Base-by-base conservation (phyloP, 2,888 invertebrate species). In the Acleris holmiana region DNA sequence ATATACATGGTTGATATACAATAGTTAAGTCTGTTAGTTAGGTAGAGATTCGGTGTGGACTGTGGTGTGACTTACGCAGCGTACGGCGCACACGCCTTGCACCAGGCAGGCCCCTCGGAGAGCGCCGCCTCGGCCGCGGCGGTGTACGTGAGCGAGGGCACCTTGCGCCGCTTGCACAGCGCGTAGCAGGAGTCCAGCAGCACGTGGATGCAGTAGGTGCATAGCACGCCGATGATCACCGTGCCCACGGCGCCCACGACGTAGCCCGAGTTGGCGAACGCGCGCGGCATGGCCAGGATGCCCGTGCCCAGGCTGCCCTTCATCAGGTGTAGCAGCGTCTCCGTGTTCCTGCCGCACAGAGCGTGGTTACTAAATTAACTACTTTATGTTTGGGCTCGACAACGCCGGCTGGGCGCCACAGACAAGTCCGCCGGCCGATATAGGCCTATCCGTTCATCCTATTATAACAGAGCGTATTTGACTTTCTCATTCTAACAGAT, bases 221-320 rank as follows among this genome's bases (percentile, higher is more conserved):
- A 98, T 41, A 99, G 94, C 23, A 96, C 84, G 0, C 98, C 99
- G 72, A 99, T 97, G 4, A 97, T 76, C 13, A 97, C 84, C 0
- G 99, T 96, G 7, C 97, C 97, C 19, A 97, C 88, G 1, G 95
- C 81, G 10, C 99, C 99, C 4, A 98, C 94, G 64, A 95, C 90
- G 73, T 97, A 95, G 2, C 98, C 98, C 0, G 98, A 94, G 81
- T 98, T 95, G 73, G 94, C 93, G 81, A 98, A 96, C 0, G 98
- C 98, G 71, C 95, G 94, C 0, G 98, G 98, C 96, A 98, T 97
- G 4, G 98, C 98, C 59, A 98, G 91, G 73, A 98, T 97, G 6
- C 98, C 98, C 0, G 98, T 98, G 0, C 98, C 98, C 69, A 98
- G 93, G 83, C 97, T 98, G 29, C 97, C 98, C 84, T 98, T 98